A percentile compares a stretch with the other conserved stretches of the same genome.
These are phyloP conservation scores for Onychostoma macrolepis DNA, from an alignment of 2,113 vertebrate genomes.

Conservation along the genomic window DNA sequence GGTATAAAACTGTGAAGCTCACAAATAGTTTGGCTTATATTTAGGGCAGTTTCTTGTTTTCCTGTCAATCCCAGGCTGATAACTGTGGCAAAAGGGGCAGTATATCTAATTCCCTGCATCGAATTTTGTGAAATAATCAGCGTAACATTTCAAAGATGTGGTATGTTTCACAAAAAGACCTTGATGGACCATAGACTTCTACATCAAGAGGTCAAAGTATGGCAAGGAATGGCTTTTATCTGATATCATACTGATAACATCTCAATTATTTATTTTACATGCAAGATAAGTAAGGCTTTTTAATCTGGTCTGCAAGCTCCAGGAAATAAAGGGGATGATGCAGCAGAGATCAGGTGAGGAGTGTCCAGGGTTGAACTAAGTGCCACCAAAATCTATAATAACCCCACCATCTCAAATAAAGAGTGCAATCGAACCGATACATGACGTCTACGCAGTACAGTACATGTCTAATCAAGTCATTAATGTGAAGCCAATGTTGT, in stretches of 20 bases:
- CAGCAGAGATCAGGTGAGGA: constrained; percentile 30
- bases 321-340: constrained; percentile 58
- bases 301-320: constrained; percentile 68
- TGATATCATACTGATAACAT: constrained; percentile 62
- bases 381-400: constrained; percentile 58
- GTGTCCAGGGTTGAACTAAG: constrained; percentile 30
- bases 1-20: neutral
- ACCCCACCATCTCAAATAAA: constrained; percentile 50
- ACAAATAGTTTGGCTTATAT: constrained; percentile 19
- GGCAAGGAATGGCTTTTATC: constrained; percentile 68
- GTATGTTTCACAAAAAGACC: constrained; percentile 19
- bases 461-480: constrained; percentile 38
- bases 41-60: constrained; percentile 20
- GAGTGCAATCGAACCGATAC: neutral
- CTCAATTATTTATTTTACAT: constrained; percentile 67
- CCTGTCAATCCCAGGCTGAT: neutral
- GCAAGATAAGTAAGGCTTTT: constrained; percentile 74
- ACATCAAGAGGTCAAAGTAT: constrained; percentile 57
- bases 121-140: neutral
- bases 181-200: constrained; percentile 15
- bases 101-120: constrained; percentile 13
- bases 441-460: constrained; percentile 14
- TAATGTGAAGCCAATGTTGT: neutral
- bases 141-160: constrained; percentile 15
- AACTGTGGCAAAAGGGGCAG: constrained; percentile 20